A percentile compares a stretch with the other conserved stretches of the same genome.
These are phyloP conservation scores for Poecilia picta DNA, from an alignment of 2,797 vertebrate genomes.

Conservation along the genomic window DNA sequence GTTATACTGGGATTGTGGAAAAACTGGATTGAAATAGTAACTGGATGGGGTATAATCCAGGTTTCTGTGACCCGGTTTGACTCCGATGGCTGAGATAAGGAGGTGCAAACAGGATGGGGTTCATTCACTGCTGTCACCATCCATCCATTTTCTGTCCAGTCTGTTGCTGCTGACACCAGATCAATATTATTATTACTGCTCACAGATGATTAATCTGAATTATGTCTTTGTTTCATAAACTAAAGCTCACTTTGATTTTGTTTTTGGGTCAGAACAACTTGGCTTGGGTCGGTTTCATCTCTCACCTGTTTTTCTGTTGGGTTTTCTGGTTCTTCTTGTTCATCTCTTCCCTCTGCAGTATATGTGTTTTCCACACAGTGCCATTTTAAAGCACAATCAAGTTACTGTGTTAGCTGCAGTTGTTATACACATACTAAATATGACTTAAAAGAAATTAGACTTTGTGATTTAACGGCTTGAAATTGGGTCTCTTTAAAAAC, in stretches of 20 bases:
- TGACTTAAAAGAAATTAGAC: no score
- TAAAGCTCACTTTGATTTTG: background rate
- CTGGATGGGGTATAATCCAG: background rate
- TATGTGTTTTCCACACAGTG: no score
- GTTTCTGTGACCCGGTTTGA: background rate
- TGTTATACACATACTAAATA: no score
- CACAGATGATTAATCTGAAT: background rate
- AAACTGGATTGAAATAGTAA: background rate
- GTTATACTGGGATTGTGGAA: background rate
- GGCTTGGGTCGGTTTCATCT: background rate
- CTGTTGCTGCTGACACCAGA: no score
- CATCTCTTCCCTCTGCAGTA: background rate
- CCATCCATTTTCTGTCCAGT: no score
- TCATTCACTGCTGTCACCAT: no score
- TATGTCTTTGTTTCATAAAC: background rate
- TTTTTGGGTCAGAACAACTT: background rate
- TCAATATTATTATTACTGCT: no score
- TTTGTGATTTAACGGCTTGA: no score
- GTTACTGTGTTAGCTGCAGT: no score
- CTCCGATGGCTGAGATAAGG: background rate
- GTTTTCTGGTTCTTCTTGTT: background rate
- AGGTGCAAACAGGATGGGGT: no score
- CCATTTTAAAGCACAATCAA: no score
- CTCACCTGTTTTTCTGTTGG: background rate
- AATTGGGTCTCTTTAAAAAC: no score